Conservation (phyloP, 2,113 vertebrate genomes). For the Rhizomys pruinosus region DNA sequence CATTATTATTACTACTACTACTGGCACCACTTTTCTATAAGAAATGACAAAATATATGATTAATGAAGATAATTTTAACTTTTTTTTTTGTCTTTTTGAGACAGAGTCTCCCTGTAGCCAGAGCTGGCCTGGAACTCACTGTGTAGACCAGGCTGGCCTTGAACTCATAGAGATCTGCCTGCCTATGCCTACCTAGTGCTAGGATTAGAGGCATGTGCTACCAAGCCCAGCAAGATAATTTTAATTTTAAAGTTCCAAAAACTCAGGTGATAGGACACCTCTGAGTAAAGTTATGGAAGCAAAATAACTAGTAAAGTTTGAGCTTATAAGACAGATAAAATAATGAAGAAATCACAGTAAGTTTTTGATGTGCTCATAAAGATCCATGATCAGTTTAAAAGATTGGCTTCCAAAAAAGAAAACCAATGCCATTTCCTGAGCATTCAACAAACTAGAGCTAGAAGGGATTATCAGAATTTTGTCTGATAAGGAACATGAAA, state of each 20-base stretch:
- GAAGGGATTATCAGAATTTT: not conserved
- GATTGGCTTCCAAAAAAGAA: not conserved
- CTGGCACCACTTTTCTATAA: conserved; percentile 34
- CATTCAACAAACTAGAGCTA: not conserved
- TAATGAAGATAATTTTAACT: conserved; percentile 14
- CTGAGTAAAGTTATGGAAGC: not conserved
- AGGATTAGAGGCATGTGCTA: too few relatives aligned
- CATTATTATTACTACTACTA: conserved; percentile 7
- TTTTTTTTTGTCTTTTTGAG: too few relatives aligned
- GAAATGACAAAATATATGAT: conserved; percentile 24
- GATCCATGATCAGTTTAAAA: not conserved
- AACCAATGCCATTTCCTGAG: not conserved
- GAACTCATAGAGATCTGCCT: too few relatives aligned
- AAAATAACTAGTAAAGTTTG: conserved; percentile 8
- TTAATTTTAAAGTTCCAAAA: conserved; percentile 10
- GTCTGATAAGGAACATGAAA: not conserved
- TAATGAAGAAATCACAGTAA: not conserved
- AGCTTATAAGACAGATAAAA: conserved; percentile 34
- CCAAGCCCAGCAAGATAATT: too few relatives aligned
- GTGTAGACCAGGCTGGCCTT: too few relatives aligned
- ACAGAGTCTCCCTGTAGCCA: too few relatives aligned
- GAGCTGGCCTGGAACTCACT: too few relatives aligned
- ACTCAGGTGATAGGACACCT: not conserved
- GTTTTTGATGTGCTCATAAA: conserved; percentile 26
- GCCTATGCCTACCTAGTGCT: too few relatives aligned